These are phyloP conservation scores for Aplocera efformata DNA, from an alignment of 2,888 invertebrate genomes.

Conservation along the genomic window DNA sequence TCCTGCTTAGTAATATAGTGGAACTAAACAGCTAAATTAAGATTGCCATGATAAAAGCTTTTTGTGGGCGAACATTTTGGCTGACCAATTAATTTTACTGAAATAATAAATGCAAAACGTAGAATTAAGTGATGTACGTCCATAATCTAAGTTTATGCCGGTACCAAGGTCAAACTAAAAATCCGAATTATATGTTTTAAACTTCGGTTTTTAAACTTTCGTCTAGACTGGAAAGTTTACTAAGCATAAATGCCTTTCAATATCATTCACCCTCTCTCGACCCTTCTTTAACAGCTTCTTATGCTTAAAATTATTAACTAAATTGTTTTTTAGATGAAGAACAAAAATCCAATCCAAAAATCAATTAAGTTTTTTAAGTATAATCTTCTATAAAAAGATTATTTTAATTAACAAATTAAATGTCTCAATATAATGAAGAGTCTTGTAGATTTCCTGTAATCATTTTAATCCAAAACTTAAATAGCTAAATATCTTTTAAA, in stretches of 20 bases:
- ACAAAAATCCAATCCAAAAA: no score
- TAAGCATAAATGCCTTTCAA: conserved; percentile 1
- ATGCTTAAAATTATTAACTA: no score
- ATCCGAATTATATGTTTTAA: not conserved
- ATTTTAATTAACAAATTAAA: no score
- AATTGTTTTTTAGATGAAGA: no score
- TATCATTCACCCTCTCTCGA: conserved; percentile 1
- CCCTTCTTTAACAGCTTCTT: conserved; percentile 7
- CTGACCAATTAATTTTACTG: conserved; percentile 9
- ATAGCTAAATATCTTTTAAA: no score
- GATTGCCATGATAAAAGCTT: conserved; percentile 18
- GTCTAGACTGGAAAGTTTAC: no score
- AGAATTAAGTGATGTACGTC: not conserved
- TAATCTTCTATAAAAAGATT: no score
- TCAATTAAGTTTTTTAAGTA: conserved; percentile 19
- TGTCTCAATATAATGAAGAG: no score
- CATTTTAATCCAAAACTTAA: no score
- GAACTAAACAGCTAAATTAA: conserved; percentile 10
- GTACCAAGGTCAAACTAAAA: not conserved
- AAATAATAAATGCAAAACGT: not conserved
- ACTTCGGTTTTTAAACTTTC: no score
- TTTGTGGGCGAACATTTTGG: conserved; percentile 24
- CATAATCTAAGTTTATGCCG: not conserved
- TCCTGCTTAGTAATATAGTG: not conserved
- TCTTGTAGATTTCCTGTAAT: no score